Conservation (phyloP, 2,888 invertebrate genomes). For the Phania funesta region DNA sequence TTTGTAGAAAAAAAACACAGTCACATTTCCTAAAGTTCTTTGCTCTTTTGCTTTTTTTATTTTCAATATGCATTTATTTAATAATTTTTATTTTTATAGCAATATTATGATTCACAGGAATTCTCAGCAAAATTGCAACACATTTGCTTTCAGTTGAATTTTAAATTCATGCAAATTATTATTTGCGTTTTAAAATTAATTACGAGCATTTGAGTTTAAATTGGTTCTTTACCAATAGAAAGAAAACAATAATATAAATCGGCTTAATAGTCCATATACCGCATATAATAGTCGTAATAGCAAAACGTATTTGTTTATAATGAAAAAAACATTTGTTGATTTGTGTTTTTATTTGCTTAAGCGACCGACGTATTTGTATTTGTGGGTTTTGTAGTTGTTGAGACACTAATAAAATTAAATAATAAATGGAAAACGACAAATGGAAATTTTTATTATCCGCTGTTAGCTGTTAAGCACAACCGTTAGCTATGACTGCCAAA, state of each 20-base stretch:
- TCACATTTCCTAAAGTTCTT: conserved; percentile 66
- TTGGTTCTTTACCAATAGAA: background rate
- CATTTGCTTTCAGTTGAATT: conserved; percentile 45
- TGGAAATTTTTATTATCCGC: conserved; percentile 48
- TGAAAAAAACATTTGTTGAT: conserved; percentile 14
- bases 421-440: background rate
- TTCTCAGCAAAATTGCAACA: conserved; percentile 55
- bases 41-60: conserved; percentile 50
- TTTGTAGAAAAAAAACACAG: conserved; percentile 34
- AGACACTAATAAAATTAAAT: background rate
- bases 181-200: conserved; percentile 57
- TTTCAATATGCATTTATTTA: conserved; percentile 1
- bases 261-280: conserved; percentile 18
- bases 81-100: conserved; percentile 46
- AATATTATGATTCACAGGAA: conserved; percentile 54
- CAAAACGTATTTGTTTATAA: conserved; percentile 11
- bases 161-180: conserved; percentile 55
- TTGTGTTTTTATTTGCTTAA: conserved; percentile 1
- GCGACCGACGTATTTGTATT: background rate
- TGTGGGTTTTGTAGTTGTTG: background rate
- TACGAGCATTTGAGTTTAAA: conserved; percentile 15
- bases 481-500: conserved; percentile 71
- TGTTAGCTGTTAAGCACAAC: conserved; percentile 65
- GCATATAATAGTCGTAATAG: too few relatives aligned
- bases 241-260: background rate